phyloP scores from a whole-genome alignment of 2,797 vertebrate genomes.

The Manis crassicaudata region DNA sequence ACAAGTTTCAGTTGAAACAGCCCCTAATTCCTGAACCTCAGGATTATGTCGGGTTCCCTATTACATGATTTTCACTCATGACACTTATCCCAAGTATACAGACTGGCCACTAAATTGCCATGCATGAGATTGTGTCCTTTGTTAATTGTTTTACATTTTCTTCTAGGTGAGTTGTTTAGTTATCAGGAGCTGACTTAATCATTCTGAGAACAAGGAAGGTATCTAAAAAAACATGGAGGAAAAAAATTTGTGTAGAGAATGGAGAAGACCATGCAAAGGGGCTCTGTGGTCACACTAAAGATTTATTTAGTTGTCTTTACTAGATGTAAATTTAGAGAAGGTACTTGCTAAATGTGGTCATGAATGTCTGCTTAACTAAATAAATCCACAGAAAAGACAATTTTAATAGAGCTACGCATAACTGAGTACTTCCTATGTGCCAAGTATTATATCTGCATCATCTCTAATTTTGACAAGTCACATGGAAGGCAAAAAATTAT shows the following conservation, averaged over 20 bases:
- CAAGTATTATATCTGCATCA: slow-evolving; percentile 21
- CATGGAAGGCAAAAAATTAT: slow-evolving; percentile 19
- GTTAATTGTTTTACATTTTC: slow-evolving; percentile 48
- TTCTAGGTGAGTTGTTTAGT: slow-evolving; percentile 52
- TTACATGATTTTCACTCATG: slow-evolving; percentile 21
- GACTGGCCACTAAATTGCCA: not conserved
- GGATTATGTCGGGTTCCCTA: not conserved
- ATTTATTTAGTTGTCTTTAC: slow-evolving; percentile 15
- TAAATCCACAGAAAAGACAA: not conserved
- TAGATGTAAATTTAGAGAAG: slow-evolving; percentile 39
- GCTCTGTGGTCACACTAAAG: not conserved
- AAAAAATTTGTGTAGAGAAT: slow-evolving; percentile 36
- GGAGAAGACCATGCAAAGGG: not conserved
- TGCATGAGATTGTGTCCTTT: not conserved
- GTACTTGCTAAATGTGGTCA: slow-evolving; percentile 15
- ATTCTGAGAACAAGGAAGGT: slow-evolving; percentile 41
- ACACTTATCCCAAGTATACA: not conserved
- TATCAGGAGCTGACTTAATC: slow-evolving; percentile 33
- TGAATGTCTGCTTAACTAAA: slow-evolving; percentile 25
- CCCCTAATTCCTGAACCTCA: not conserved
- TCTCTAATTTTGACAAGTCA: slow-evolving; percentile 10
- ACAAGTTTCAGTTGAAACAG: not conserved
- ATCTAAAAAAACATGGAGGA: slow-evolving; percentile 34
- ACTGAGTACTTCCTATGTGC: not conserved
- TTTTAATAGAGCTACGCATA: slow-evolving; percentile 32